A percentile compares a stretch with the other conserved stretches of the same genome.
These are phyloP conservation scores for Eudyptes chrysolophus DNA, from an alignment of 2,113 vertebrate species.

Conservation along the genomic window DNA sequence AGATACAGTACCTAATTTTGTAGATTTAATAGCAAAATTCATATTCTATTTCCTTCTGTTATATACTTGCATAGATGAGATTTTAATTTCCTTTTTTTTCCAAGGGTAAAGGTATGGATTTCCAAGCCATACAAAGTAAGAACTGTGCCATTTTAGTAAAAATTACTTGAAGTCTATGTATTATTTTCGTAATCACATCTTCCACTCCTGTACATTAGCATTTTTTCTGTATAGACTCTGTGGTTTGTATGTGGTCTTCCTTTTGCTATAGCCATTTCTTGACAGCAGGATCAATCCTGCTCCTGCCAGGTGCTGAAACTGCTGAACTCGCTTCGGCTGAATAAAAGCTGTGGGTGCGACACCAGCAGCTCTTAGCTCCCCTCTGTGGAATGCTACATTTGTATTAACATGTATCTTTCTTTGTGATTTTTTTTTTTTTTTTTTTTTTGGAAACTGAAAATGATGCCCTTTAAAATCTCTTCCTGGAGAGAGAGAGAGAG, in stretches of 20 bases:
- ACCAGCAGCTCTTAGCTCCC: conserved; percentile 5
- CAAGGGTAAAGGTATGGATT: background rate
- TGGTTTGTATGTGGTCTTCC: background rate
- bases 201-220: background rate
- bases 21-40: background rate
- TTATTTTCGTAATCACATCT: background rate
- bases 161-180: background rate
- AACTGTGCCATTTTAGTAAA: background rate
- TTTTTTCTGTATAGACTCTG: background rate
- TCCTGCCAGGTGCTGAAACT: conserved; percentile 38
- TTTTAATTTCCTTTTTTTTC: background rate
- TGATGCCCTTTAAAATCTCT: conserved; percentile 72
- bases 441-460: conserved; percentile 55
- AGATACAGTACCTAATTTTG: background rate
- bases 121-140: background rate
- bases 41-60: background rate
- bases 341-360: conserved; percentile 26
- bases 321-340: background rate
- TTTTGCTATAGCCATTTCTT: background rate
- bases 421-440: conserved; percentile 49
- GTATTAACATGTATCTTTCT: conserved; percentile 76
- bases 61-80: background rate
- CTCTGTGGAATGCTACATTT: conserved; percentile 75
- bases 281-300: conserved; percentile 13
- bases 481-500: conserved; percentile 51